Conservation (phyloP, 64 coral and sea anemone genomes). For the Actinia tenebrosa region DNA sequence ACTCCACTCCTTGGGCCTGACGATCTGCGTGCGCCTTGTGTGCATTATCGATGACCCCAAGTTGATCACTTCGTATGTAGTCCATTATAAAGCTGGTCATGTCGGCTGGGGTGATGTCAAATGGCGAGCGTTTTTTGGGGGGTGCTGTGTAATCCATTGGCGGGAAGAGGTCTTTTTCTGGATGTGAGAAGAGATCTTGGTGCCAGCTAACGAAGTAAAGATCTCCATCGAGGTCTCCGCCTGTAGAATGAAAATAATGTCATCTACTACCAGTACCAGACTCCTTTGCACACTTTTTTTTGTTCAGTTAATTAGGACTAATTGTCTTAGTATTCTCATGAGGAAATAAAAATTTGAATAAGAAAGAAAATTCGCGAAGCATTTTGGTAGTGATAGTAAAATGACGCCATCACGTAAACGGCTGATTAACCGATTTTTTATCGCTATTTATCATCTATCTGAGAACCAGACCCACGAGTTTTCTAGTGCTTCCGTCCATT, state of each 20-base stretch:
- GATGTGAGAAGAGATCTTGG: slow-evolving; percentile 60
- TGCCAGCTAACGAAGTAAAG: slow-evolving; percentile 95
- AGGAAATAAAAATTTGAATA: too few relatives aligned
- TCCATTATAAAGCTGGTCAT: slow-evolving; percentile 92
- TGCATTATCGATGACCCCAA: slow-evolving; percentile 93
- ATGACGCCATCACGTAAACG: too few relatives aligned
- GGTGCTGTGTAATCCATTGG: slow-evolving; percentile 92
- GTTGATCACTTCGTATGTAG: slow-evolving; percentile 82
- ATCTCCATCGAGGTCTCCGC: slow-evolving; percentile 94
- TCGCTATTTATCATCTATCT: too few relatives aligned
- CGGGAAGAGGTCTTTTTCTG: slow-evolving; percentile 33
- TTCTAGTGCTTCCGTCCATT: too few relatives aligned
- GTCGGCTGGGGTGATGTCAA: slow-evolving; percentile 54
- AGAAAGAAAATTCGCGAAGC: too few relatives aligned
- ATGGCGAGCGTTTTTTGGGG: slow-evolving; percentile 37
- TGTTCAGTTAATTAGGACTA: too few relatives aligned
- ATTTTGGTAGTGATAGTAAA: too few relatives aligned
- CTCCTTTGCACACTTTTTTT: too few relatives aligned
- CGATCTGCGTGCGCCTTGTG: slow-evolving; percentile 92
- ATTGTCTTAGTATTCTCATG: too few relatives aligned
- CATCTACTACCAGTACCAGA: too few relatives aligned
- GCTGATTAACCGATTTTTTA: too few relatives aligned
- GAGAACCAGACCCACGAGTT: too few relatives aligned
- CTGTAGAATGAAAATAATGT: neutral
- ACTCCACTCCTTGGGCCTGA: slow-evolving; percentile 60